Base-by-base conservation (phyloP, 2,797 vertebrate species). In the Chelon auratus region DNA sequence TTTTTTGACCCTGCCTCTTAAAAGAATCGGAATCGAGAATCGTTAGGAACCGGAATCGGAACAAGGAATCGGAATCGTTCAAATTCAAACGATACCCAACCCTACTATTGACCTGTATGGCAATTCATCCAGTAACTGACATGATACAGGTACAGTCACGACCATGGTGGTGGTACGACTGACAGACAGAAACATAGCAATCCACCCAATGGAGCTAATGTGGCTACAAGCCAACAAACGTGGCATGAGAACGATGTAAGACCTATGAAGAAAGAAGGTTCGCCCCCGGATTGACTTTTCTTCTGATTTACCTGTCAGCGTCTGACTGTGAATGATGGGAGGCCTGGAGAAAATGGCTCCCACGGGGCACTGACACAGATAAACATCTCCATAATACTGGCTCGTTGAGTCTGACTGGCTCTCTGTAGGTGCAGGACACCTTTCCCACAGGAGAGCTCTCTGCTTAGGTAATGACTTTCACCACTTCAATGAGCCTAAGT, bases 341-440 rank as follows among this genome's bases (percentile, higher is more conserved):
- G 48, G 15, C 4, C 12, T 5, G 20, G 68, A 73, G 54, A 54
- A 70, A 72, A 62, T 51, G 20, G 37, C 59, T 81, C 52, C 57
- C 17, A 52, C 30, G 43, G 5, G n/a, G 12, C n/a, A 22, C 1
- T 0, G 26, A 53, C 33, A 57, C 20, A 54, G 77, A 58, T 79
- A 76, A 62, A 18, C 18, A 84, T 81, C 78, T 77, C 17, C 56
- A 56, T 66, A 53, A 68, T 86, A 87, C 70, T 33, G 70, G 71
- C 33, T 72, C 36, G 62, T 65, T 74, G 72, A 81, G 71, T 81
- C 4, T n/a, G 50, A 78, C 39, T 59, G 37, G 76, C 55, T 78
- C 56, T 68, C 59, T 57, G 61, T 12, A 13, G 53, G 59, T 55
- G 67, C 22, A 7, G 36, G 24, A 54, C 40, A 62, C 11, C 42